Evolutionary conservation across 1,140 invertebrate genomes (phyloP).

Genomic region (Rhizoglyphus robini): DNA sequence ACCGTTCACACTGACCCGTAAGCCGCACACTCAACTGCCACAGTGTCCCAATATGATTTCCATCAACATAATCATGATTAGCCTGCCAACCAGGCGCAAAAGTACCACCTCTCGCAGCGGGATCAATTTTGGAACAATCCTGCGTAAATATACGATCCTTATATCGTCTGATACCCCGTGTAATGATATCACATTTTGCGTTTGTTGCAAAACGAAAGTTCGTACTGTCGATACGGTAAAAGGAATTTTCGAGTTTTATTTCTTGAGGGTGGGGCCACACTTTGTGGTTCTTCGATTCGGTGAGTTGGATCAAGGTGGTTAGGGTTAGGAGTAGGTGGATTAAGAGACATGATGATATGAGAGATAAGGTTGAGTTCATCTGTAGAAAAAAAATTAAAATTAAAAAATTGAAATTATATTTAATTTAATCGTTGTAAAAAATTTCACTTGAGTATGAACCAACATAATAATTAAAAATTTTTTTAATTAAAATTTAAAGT

Average conservation of each 20-base stretch:
- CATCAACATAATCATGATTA: conserved; percentile 18
- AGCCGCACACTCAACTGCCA: conserved; percentile 31
- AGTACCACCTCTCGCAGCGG: background rate
- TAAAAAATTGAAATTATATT: too few species aligned
- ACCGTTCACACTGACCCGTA: conserved; percentile 39
- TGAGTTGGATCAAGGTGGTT: too few species aligned
- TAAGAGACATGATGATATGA: too few species aligned
- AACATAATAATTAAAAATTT: too few species aligned
- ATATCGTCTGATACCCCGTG: conserved; percentile 39
- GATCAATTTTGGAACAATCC: conserved; percentile 5
- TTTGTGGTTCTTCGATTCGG: too few species aligned
- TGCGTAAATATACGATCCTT: conserved; percentile 23
- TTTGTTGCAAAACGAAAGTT: background rate
- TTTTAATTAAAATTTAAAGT: too few species aligned
- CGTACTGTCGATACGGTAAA: conserved; percentile 23
- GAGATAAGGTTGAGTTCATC: too few species aligned
- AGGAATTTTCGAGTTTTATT: conserved; percentile 20
- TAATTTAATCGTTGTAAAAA: too few species aligned
- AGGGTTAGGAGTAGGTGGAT: too few species aligned
- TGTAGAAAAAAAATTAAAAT: too few species aligned
- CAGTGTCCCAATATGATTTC: conserved; percentile 27
- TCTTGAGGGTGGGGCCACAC: conserved; percentile 31
- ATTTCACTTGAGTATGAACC: too few species aligned
- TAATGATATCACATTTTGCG: conserved; percentile 40
- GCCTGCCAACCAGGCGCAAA: conserved; percentile 8